phyloP scores from a whole-genome alignment of 2,797 vertebrate genomes.

The Acipenser ruthenus region DNA sequence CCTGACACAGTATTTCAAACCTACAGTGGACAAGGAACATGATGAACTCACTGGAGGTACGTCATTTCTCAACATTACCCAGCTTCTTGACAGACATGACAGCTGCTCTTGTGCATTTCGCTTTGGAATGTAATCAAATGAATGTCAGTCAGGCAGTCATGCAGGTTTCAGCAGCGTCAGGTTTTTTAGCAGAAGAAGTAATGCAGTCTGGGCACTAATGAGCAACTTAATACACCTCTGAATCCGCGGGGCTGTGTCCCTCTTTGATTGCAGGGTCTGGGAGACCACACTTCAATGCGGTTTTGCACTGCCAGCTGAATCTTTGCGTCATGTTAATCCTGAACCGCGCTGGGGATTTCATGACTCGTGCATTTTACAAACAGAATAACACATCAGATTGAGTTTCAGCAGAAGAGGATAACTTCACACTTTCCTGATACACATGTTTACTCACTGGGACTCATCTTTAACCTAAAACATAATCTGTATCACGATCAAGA shows the following conservation, averaged over 20 bases:
- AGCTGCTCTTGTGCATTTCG: constrained; percentile 42
- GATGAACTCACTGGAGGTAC: not conserved
- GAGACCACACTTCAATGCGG: not conserved
- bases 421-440: too few relatives aligned
- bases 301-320: constrained; percentile 11
- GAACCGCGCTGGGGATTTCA: not conserved
- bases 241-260: constrained; percentile 6
- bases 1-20: not conserved
- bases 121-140: constrained; percentile 38
- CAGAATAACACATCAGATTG: not conserved
- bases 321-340: not conserved
- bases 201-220: constrained; percentile 36
- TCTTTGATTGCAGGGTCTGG: not conserved
- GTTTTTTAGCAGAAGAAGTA: constrained; percentile 24
- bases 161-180: constrained; percentile 38
- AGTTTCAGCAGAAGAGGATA: too few relatives aligned
- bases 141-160: constrained; percentile 32
- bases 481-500: too few relatives aligned
- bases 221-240: constrained; percentile 46
- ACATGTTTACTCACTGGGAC: too few relatives aligned
- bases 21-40: not conserved
- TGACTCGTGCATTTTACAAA: constrained; percentile 1
- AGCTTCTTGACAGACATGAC: constrained; percentile 50
- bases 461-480: too few relatives aligned
- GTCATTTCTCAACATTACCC: not conserved